These are phyloP conservation scores for Sussaba pulchella DNA, from an alignment of 2,888 invertebrate genomes.

Conservation along the genomic window DNA sequence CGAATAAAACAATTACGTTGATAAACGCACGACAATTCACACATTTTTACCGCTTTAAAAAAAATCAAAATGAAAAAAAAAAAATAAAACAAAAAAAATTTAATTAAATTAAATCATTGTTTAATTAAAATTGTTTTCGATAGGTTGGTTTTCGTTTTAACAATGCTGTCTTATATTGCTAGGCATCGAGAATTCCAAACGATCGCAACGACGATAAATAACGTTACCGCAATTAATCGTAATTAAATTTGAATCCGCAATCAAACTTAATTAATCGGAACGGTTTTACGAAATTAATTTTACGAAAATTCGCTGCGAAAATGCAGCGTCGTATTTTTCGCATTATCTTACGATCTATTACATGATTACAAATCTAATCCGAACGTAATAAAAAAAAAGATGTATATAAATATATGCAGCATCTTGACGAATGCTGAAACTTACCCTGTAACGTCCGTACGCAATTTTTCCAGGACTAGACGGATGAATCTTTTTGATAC, in stretches of 20 bases:
- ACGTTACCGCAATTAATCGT: constrained; percentile 50
- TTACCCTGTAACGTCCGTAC: constrained; percentile 72
- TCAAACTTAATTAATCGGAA: constrained; percentile 28
- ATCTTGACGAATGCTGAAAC: constrained; percentile 66
- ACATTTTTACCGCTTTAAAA: too few species aligned
- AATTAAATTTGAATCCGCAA: constrained; percentile 35
- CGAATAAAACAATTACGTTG: too few species aligned
- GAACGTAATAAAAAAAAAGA: too few species aligned
- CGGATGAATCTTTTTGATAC: constrained; percentile 59
- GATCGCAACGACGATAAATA: constrained; percentile 36
- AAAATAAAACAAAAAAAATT: too few species aligned
- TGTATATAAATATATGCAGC: constrained; percentile 53
- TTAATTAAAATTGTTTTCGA: background rate
- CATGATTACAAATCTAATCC: constrained; percentile 63
- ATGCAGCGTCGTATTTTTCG: constrained; percentile 51
- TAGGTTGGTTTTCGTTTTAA: background rate
- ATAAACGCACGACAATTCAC: too few species aligned
- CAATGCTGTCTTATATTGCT: background rate
- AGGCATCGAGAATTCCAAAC: constrained; percentile 27
- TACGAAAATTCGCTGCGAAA: background rate
- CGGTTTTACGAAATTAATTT: too few species aligned
- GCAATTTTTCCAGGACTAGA: constrained; percentile 68
- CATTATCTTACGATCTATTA: constrained; percentile 62
- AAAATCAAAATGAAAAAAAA: too few species aligned
- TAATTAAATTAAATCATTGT: too few species aligned